These are phyloP conservation scores for Athetis lepigone DNA, from an alignment of 2,888 invertebrate genomes.

Conservation along the genomic window DNA sequence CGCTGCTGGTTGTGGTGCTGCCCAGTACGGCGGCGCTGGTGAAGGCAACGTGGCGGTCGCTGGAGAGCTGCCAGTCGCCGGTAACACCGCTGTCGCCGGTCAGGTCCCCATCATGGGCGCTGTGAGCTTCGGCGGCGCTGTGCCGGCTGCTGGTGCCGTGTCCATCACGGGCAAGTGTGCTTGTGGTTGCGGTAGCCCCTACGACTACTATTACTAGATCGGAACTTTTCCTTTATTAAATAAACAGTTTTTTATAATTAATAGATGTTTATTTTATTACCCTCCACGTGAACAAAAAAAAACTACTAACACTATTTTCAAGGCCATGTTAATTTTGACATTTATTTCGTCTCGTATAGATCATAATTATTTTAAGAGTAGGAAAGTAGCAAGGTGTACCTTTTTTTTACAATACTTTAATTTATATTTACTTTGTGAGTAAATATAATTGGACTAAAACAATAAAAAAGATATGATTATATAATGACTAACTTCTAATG, in stretches of 20 bases:
- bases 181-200: constrained; percentile 24
- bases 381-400: too few relatives aligned
- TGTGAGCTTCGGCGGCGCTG: constrained; percentile 52
- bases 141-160: constrained; percentile 59
- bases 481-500: not conserved
- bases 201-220: constrained; percentile 1
- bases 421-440: too few relatives aligned
- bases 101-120: constrained; percentile 57
- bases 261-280: not conserved
- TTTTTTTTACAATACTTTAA: too few relatives aligned
- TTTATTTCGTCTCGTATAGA: too few relatives aligned
- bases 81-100: constrained; percentile 50
- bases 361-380: too few relatives aligned
- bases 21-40: constrained; percentile 66
- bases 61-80: constrained; percentile 58
- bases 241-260: not conserved
- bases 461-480: too few relatives aligned
- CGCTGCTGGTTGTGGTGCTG: not conserved
- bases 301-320: too few relatives aligned
- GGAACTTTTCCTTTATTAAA: not conserved
- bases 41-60: constrained; percentile 62
- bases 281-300: too few relatives aligned
- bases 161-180: constrained; percentile 55
- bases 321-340: too few relatives aligned
- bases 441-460: too few relatives aligned